Base-by-base conservation (phyloP, 1,140 invertebrate genomes). In the Microplitis demolitor region DNA sequence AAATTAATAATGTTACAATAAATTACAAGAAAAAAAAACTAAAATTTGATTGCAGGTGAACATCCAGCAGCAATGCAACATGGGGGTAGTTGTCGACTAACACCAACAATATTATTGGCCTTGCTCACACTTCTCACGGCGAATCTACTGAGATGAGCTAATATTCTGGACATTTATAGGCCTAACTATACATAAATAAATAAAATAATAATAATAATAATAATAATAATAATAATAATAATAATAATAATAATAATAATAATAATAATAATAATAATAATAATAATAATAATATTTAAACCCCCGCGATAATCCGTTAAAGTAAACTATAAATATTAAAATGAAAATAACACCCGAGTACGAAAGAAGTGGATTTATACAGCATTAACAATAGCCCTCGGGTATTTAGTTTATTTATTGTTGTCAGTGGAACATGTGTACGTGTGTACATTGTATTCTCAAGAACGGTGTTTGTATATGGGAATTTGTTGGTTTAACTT, bases 21-120 rank as follows among this genome's bases (percentile, higher is more conserved):
- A 13, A 39, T 4, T 60, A 53, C 34, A 33, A 50, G 16, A 5
- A 71, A 64, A 45, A 16, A 39, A n/a, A 58, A 53, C 3, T 39
- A 39, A 16, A 24, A 58, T 64, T 71, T 66, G 77, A 74, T 85
- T 86, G 14, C 80, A 89, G 90, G 90, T 37, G 89, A 90, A 76
- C 88, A 89, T 80, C 89, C 89, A 11, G 89, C 89, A 69, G 89
- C 90, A 8, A 90, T 90, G 88, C 89, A 90, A 73, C 88, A 89
- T 74, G 89, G 88, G n/a, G 84, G 87, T 6, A 84, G 84, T 64
- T 82, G 81, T 70, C 79, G 79, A 45, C 73, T 84, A 60, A 71
- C 77, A 4, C 84, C 85, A 24, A 81, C 78, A 69, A 79, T 84
- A 71, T 78, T 84, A 5, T 78, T 85, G 14, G 81, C 83, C 35